phyloP scores from a whole-genome alignment of 2,113 vertebrate genomes.

The Dolichotis patagonum region DNA sequence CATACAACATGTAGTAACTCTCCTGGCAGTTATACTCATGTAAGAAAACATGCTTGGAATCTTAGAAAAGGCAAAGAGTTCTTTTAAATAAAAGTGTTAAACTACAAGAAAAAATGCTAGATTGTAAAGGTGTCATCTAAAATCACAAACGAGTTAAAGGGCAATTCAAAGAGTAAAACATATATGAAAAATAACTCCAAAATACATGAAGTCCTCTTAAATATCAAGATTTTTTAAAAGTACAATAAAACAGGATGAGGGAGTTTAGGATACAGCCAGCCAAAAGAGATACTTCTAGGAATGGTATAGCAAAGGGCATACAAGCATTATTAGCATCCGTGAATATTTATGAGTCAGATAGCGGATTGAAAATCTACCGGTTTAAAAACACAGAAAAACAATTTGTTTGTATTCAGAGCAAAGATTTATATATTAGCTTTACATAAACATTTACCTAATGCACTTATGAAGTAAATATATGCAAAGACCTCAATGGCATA shows the following conservation, averaged over 20 bases:
- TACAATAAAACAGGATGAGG: neutral
- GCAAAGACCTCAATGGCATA: neutral
- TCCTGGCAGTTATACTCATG: neutral
- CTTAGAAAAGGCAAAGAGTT: neutral
- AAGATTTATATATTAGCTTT: neutral
- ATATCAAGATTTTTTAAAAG: neutral
- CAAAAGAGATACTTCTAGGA: neutral
- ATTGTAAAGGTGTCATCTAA: neutral
- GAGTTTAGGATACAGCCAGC: neutral
- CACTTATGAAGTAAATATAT: neutral
- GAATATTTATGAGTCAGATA: neutral
- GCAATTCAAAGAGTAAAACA: neutral
- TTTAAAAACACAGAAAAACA: neutral
- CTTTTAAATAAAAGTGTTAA: neutral
- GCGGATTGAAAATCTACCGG: neutral
- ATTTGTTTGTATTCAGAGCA: neutral
- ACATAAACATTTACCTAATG: neutral
- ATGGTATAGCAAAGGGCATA: rapidly evolving
- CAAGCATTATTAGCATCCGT: neutral
- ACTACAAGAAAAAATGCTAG: neutral
- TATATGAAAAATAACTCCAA: neutral
- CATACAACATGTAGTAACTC: rapidly evolving
- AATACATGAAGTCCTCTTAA: neutral
- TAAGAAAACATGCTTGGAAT: neutral
- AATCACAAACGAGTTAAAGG: neutral